A percentile compares a stretch with the other conserved stretches of the same genome.
Evolutionary conservation across 2,797 vertebrate species (phyloP).

Genomic region (Cercopithecus hamlyni): DNA sequence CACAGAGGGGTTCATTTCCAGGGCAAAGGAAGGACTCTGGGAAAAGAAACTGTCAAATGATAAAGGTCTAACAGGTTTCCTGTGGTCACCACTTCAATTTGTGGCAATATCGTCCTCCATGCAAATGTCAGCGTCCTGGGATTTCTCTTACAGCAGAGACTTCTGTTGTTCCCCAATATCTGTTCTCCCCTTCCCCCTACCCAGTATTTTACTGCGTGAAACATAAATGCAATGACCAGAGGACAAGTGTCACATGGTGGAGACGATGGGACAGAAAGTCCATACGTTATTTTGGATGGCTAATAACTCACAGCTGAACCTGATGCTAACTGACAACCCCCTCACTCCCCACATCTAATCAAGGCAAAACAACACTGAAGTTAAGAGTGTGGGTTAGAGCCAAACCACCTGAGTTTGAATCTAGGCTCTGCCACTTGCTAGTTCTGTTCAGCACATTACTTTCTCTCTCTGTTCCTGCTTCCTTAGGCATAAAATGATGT

Average conservation of each 20-base stretch:
- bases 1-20: neutral
- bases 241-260: neutral
- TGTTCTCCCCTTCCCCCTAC: neutral
- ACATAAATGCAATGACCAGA: neutral
- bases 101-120: neutral
- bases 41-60: neutral
- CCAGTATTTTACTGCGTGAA: neutral
- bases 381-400: neutral
- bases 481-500: constrained; percentile 6
- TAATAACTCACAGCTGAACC: neutral
- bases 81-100: neutral
- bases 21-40: neutral
- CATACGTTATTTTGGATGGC: constrained; percentile 23
- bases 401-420: neutral
- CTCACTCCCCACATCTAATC: neutral
- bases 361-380: constrained; percentile 8
- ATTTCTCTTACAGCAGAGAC: neutral
- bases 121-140: neutral
- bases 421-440: neutral
- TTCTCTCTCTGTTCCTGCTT: constrained; percentile 27
- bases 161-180: neutral
- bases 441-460: neutral
- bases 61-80: neutral
- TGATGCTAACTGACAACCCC: neutral
- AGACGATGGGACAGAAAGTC: neutral